Percentiles rank a stretch among this genome's conserved stretches.
phyloP scores from a whole-genome alignment of 2,113 vertebrate genomes.

The Lichenostomus cassidix region DNA sequence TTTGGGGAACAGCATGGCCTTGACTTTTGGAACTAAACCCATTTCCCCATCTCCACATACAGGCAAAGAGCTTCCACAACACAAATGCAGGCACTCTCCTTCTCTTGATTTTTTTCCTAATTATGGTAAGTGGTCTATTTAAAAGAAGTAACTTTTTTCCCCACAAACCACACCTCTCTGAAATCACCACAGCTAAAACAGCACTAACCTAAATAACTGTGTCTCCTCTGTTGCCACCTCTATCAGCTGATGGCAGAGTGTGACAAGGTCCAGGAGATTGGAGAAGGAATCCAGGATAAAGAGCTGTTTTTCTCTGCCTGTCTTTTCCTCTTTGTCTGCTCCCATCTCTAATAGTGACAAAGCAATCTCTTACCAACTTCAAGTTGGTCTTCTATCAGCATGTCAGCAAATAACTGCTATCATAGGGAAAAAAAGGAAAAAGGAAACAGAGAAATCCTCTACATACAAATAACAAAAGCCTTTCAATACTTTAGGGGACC shows the following conservation, averaged over 20 bases:
- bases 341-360: background rate
- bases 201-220: conserved; percentile 62
- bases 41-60: background rate
- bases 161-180: background rate
- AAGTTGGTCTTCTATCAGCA: conserved; percentile 51
- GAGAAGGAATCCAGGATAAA: conserved; percentile 71
- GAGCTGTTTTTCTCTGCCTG: conserved; percentile 40
- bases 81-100: background rate
- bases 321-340: background rate
- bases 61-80: background rate
- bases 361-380: conserved; percentile 38
- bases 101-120: background rate
- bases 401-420: conserved; percentile 75
- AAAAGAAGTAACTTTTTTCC: background rate
- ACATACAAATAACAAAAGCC: background rate
- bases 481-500: background rate
- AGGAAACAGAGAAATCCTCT: background rate
- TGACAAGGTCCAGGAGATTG: conserved; percentile 74
- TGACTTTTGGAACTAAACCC: background rate
- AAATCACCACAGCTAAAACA: background rate
- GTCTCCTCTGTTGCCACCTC: conserved; percentile 63
- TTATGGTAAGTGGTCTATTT: background rate
- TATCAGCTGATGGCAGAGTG: conserved; percentile 64
- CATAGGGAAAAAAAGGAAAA: background rate
- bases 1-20: background rate